These are phyloP conservation scores for Actinernus sp. DNA, from an alignment of 92 coral and sea anemone genomes.

Conservation along the genomic window DNA sequence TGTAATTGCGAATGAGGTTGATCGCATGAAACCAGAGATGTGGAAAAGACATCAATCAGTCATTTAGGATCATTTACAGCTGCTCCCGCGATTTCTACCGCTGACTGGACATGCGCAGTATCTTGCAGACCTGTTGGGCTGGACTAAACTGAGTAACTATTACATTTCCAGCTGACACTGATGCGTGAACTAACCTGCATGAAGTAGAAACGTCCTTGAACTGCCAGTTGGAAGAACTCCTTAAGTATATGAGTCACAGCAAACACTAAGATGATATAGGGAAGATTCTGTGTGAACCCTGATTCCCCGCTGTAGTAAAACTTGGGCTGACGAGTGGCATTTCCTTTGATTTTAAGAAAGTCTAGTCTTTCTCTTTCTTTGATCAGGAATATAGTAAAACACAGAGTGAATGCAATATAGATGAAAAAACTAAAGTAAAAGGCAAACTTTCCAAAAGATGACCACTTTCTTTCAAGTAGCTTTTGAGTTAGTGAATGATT, in stretches of 20 bases:
- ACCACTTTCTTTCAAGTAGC: slow-evolving; percentile 81
- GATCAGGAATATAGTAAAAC: slow-evolving; percentile 58
- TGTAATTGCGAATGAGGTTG: too few species aligned
- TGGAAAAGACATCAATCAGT: too few species aligned
- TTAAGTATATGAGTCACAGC: slow-evolving; percentile 56
- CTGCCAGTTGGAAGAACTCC: slow-evolving; percentile 71
- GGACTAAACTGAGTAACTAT: too few species aligned
- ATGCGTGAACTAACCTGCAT: slow-evolving; percentile 46
- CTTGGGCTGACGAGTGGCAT: slow-evolving; percentile 15
- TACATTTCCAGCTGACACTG: too few species aligned
- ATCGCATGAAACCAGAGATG: too few species aligned
- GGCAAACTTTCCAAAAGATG: slow-evolving; percentile 63
- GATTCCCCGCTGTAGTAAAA: slow-evolving; percentile 1
- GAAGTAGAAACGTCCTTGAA: slow-evolving; percentile 70
- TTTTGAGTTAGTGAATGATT: slow-evolving; percentile 80
- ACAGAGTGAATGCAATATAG: slow-evolving; percentile 49
- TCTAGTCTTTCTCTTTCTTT: slow-evolving; percentile 49
- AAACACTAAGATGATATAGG: slow-evolving; percentile 44
- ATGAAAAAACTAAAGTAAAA: slow-evolving; percentile 65
- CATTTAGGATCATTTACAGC: too few species aligned
- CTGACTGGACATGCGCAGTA: too few species aligned
- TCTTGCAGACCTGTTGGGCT: too few species aligned
- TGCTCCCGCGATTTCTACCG: too few species aligned
- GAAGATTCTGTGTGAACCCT: background rate
- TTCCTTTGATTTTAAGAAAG: background rate